Evolutionary conservation across 2,113 vertebrate genomes (phyloP).

Genomic region (Nycticorax nycticorax): DNA sequence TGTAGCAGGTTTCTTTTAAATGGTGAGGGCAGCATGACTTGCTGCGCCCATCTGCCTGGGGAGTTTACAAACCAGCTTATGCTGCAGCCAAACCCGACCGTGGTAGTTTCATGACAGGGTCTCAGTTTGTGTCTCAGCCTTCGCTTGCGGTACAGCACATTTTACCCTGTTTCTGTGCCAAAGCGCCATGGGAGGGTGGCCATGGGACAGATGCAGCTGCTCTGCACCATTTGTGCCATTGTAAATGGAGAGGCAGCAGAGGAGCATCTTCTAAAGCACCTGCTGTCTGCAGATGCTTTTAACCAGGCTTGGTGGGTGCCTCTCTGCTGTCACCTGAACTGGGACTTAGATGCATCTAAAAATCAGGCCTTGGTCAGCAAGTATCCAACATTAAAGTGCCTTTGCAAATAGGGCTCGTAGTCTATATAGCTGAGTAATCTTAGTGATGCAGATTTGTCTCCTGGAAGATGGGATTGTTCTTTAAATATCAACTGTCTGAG

Average conservation of each 20-base stretch:
- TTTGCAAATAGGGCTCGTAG: not conserved
- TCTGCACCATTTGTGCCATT: not conserved
- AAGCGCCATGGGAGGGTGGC: not conserved
- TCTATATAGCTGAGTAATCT: not conserved
- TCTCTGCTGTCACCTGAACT: not conserved
- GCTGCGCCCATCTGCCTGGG: not conserved
- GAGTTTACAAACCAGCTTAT: not conserved
- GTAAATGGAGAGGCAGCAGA: not conserved
- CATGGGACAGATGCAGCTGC: not conserved
- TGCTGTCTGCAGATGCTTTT: not conserved
- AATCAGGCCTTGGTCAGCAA: not conserved
- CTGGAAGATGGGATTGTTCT: not conserved
- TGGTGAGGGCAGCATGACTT: accelerated
- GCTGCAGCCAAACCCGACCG: not conserved
- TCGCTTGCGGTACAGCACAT: not conserved
- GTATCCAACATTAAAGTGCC: not conserved
- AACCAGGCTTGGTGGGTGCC: not conserved
- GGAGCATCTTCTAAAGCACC: not conserved
- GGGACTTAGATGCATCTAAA: not conserved
- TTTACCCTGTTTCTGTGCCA: not conserved
- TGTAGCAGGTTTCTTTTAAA: not conserved
- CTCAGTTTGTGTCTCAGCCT: not conserved
- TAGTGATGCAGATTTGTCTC: not conserved
- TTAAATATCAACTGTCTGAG: not conserved
- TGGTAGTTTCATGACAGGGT: not conserved